A percentile compares a stretch with the other conserved stretches of the same genome.
These are phyloP conservation scores for Mesocricetus auratus DNA, from an alignment of 2,113 vertebrate genomes.

Conservation along the genomic window DNA sequence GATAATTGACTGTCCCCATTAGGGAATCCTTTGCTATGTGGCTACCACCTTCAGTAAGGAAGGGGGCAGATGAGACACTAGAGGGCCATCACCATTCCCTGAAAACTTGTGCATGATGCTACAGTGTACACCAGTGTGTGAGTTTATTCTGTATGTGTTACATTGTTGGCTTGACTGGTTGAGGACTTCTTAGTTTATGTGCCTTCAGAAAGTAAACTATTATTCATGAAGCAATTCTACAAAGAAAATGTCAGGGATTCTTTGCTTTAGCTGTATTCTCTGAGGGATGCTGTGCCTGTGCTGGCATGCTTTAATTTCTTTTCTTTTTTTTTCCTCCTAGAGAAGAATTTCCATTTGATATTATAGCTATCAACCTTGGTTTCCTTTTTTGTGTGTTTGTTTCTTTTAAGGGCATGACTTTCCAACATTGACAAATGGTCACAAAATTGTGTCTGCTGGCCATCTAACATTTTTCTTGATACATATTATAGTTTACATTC, in stretches of 20 bases:
- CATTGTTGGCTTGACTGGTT: slow-evolving; percentile 62
- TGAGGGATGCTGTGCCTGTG: slow-evolving; percentile 55
- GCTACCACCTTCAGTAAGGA: neutral
- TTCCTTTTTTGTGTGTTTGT: slow-evolving; percentile 35
- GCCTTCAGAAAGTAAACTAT: slow-evolving; percentile 40
- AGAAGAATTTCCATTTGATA: slow-evolving; percentile 80
- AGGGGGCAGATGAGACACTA: neutral
- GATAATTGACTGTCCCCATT: neutral
- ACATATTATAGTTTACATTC: neutral
- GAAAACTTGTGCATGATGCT: neutral
- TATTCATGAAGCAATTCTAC: slow-evolving; percentile 74
- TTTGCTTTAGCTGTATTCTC: slow-evolving; percentile 63
- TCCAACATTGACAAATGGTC: slow-evolving; percentile 51
- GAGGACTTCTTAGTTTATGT: slow-evolving; percentile 68
- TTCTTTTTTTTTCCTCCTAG: slow-evolving; percentile 51
- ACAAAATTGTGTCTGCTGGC: neutral
- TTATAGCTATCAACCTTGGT: slow-evolving; percentile 67
- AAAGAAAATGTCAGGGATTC: slow-evolving; percentile 73
- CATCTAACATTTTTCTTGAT: neutral
- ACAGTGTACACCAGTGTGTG: neutral
- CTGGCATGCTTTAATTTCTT: slow-evolving; percentile 67
- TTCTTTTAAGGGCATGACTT: slow-evolving; percentile 44
- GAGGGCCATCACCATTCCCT: neutral
- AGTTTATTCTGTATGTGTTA: slow-evolving; percentile 36
- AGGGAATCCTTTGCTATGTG: neutral